Evolutionary conservation across 2,113 vertebrate genomes (phyloP).

Genomic region (Dinomys branickii): DNA sequence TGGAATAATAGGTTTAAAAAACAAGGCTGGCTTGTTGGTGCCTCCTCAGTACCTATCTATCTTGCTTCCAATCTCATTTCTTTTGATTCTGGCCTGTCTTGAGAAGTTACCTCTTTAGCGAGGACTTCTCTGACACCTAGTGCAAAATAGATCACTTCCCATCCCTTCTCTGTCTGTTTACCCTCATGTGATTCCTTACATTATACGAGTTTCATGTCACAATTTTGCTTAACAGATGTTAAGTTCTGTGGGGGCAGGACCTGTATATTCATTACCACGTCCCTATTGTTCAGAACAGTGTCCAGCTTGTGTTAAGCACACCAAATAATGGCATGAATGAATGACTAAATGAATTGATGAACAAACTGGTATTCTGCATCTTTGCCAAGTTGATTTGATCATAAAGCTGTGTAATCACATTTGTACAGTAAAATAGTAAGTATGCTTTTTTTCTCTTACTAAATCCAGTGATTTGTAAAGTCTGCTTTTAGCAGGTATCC

Average conservation of each 20-base stretch:
- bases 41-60: constrained; percentile 24
- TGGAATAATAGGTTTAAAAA: constrained; percentile 80
- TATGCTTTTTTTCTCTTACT: not conserved
- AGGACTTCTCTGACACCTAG: not conserved
- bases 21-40: constrained; percentile 10
- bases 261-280: not conserved
- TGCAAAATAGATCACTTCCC: not conserved
- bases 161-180: not conserved
- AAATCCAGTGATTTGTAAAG: not conserved
- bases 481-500: not conserved
- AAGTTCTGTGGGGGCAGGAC: not conserved
- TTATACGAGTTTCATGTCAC: not conserved
- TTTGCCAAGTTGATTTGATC: constrained; percentile 44
- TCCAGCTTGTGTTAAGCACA: not conserved
- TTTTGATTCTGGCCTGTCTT: constrained; percentile 20
- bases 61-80: constrained; percentile 56
- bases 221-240: too few species aligned
- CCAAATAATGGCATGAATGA: not conserved
- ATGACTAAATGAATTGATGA: not conserved
- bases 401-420: constrained; percentile 54
- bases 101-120: not conserved
- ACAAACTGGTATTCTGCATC: not conserved
- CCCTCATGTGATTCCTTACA: not conserved
- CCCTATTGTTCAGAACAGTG: not conserved
- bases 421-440: not conserved